phyloP scores from a whole-genome alignment of 1,140 invertebrate species.

The Drosophila navojoa region DNA sequence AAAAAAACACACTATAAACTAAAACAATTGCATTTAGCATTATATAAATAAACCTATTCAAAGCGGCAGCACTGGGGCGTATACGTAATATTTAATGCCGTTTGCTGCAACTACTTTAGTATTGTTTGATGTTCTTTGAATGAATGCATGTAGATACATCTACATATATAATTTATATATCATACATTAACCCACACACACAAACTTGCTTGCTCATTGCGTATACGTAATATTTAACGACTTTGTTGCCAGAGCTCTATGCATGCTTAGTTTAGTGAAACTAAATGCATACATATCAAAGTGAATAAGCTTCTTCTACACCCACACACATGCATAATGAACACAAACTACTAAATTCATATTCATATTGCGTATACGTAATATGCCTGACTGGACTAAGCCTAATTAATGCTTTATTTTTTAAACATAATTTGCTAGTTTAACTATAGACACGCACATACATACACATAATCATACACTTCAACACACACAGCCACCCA shows the following conservation, averaged over 20 bases:
- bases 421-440: neutral
- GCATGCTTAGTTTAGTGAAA: too few relatives aligned
- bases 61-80: conserved; percentile 4
- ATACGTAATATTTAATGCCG: conserved; percentile 21
- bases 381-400: neutral
- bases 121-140: too few relatives aligned
- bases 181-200: neutral
- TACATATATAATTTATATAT: neutral
- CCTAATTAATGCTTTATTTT: conserved; percentile 26
- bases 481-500: neutral
- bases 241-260: too few relatives aligned
- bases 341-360: neutral
- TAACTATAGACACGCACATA: neutral
- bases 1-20: neutral
- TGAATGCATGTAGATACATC: neutral
- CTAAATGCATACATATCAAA: too few relatives aligned
- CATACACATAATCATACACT: neutral
- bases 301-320: neutral
- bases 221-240: too few relatives aligned
- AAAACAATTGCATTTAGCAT: too few relatives aligned
- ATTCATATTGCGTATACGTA: neutral
- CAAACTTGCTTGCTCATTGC: neutral
- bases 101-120: too few relatives aligned
- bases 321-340: too few relatives aligned
- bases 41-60: neutral